Conservation (phyloP, 2,113 vertebrate species). For the Mesembrinibis cayennensis region DNA sequence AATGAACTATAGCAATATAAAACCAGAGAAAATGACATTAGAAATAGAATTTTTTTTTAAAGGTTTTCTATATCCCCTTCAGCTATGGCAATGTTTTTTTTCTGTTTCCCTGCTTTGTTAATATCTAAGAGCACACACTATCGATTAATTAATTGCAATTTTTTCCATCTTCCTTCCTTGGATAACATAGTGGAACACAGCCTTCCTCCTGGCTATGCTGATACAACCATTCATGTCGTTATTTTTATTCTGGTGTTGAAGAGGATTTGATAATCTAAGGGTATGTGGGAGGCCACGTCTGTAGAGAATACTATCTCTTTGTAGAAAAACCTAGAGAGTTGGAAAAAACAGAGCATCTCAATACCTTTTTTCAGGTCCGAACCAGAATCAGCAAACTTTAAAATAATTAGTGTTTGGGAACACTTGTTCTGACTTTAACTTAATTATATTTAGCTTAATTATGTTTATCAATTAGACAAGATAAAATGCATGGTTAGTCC, state of each 20-base stretch:
- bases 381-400: not conserved
- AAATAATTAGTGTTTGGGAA: not conserved
- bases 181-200: not conserved
- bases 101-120: not conserved
- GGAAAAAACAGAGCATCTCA: not conserved
- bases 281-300: not conserved
- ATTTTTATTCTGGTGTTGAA: not conserved
- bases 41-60: not conserved
- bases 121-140: not conserved
- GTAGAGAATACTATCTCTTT: not conserved
- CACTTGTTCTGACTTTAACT: not conserved
- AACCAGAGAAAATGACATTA: not conserved
- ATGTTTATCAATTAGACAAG: not conserved
- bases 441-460: conserved; percentile 4
- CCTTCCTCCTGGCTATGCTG: not conserved
- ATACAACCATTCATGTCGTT: not conserved
- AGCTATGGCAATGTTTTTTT: not conserved
- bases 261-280: not conserved
- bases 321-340: not conserved
- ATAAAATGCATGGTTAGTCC: not conserved
- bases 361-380: not conserved
- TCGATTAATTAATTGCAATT: not conserved
- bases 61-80: not conserved
- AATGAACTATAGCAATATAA: not conserved
- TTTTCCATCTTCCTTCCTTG: not conserved